phyloP scores from a whole-genome alignment of 2,113 vertebrate species.

The Pteropus alecto region DNA sequence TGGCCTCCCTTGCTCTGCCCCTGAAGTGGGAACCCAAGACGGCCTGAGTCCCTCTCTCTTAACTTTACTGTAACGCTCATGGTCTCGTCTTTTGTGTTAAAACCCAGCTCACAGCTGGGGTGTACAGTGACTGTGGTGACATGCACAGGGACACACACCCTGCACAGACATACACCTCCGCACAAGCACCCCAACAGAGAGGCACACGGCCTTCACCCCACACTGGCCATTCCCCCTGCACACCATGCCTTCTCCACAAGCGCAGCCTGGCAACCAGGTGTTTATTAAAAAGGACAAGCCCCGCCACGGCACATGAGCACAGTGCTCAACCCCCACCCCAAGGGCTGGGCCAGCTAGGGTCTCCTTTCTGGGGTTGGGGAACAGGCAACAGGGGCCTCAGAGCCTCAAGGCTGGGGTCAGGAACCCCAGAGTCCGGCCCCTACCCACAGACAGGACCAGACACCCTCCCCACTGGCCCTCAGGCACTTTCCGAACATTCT shows the following conservation, averaged over 20 bases:
- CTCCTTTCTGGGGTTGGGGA: neutral
- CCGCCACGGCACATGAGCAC: rapidly evolving
- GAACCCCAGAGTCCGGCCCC: neutral
- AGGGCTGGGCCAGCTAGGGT: neutral
- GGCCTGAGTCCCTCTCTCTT: neutral
- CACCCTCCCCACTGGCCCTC: neutral
- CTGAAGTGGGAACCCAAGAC: rapidly evolving
- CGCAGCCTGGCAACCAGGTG: neutral
- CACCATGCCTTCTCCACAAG: neutral
- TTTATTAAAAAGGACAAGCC: neutral
- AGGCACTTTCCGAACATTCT: neutral
- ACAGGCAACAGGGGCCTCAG: no score
- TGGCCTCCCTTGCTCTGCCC: neutral
- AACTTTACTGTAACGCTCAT: rapidly evolving
- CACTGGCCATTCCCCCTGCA: neutral
- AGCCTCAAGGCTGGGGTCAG: no score
- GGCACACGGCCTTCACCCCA: neutral
- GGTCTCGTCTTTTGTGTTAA: neutral
- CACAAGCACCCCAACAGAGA: rapidly evolving
- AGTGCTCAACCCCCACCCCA: neutral
- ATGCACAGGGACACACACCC: neutral
- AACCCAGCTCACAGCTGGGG: neutral
- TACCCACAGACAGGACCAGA: no score
- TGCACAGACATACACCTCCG: rapidly evolving
- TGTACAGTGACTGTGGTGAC: rapidly evolving